Conservation (phyloP, 2,797 vertebrate species). For the Melopsittacus undulatus region DNA sequence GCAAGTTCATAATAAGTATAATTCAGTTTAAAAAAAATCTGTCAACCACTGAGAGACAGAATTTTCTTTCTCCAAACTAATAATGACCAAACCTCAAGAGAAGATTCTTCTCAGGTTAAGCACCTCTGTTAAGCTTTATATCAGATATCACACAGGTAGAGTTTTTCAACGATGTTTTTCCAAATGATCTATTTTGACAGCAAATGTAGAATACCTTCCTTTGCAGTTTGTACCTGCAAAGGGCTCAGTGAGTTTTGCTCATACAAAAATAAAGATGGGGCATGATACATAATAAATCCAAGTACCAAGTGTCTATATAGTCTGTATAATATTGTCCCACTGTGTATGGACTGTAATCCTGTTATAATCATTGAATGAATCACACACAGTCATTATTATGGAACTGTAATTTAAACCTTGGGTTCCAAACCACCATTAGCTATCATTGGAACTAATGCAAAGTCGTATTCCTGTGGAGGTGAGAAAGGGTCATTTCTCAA, state of each 20-base stretch:
- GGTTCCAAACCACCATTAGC: background rate
- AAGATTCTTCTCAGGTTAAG: background rate
- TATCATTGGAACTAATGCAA: background rate
- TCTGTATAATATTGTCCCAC: background rate
- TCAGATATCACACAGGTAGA: background rate
- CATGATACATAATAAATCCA: background rate
- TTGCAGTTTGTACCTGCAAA: background rate
- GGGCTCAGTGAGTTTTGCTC: background rate
- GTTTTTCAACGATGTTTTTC: background rate
- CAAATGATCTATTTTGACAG: background rate
- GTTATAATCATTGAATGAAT: background rate
- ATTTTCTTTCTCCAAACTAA: background rate
- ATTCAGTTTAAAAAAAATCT: background rate
- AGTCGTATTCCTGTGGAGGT: background rate
- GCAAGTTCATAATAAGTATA: background rate
- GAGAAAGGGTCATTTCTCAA: background rate
- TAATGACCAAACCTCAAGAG: background rate
- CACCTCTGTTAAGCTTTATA: background rate
- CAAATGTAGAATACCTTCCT: background rate
- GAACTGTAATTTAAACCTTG: background rate
- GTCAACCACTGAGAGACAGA: background rate
- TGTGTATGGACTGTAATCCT: background rate
- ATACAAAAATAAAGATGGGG: background rate
- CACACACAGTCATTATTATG: background rate
- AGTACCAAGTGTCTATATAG: background rate